phyloP scores from a whole-genome alignment of 2,797 vertebrate genomes.

The Vultur gryphus region DNA sequence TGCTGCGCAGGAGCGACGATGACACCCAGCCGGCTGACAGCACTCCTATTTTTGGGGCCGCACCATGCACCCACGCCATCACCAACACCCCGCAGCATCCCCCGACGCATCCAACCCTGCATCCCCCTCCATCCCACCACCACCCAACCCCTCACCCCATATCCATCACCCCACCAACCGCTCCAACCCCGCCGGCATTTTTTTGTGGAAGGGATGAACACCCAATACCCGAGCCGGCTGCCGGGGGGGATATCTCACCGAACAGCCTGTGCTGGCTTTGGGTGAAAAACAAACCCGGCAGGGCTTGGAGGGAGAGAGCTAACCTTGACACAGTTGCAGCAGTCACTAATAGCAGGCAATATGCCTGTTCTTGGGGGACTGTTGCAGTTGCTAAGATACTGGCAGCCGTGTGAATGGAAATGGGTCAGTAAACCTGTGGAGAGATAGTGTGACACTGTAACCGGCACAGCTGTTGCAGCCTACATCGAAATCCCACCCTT shows the following conservation, averaged over 20 bases:
- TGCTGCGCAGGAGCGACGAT: not conserved
- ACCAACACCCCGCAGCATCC: not conserved
- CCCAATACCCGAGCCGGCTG: not conserved
- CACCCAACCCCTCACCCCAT: not conserved
- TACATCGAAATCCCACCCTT: constrained; percentile 81
- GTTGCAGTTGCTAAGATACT: constrained; percentile 99
- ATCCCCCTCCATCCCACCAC: not conserved
- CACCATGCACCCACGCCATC: too few relatives aligned
- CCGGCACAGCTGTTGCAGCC: constrained; percentile 84
- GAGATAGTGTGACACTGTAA: constrained; percentile 90
- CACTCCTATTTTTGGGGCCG: rapidly evolving
- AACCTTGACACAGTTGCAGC: constrained; percentile 82
- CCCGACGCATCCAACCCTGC: rapidly evolving
- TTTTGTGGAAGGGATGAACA: not conserved
- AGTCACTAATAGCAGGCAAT: constrained; percentile 80
- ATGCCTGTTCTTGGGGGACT: constrained; percentile 87
- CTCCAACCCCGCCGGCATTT: not conserved
- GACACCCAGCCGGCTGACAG: not conserved
- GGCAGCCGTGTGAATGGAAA: constrained; percentile 92
- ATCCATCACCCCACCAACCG: not conserved
- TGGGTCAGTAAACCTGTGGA: constrained; percentile 95
- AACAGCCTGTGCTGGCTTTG: constrained; percentile 61
- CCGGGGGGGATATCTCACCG: not conserved
- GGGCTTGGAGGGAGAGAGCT: constrained; percentile 76
- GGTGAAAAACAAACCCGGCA: constrained; percentile 67